A percentile compares a stretch with the other conserved stretches of the same genome.
These are phyloP conservation scores for Pantherophis vulpinus DNA, from an alignment of 2,797 vertebrate genomes.

Conservation along the genomic window DNA sequence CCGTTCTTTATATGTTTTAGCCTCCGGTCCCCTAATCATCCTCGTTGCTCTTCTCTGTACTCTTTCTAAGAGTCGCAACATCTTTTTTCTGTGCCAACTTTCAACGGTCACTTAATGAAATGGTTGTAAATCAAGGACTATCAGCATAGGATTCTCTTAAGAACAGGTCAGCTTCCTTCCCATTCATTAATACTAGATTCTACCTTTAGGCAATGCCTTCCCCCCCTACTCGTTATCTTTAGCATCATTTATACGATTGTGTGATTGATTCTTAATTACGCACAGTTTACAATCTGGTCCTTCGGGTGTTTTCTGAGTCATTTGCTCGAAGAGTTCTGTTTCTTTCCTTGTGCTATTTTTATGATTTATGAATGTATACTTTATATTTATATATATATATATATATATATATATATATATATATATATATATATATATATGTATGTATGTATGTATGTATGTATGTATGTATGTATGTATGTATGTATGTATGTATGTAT, in stretches of 20 bases:
- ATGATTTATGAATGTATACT: background rate
- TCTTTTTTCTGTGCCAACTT: background rate
- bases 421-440: too few relatives aligned
- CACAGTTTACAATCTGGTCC: background rate
- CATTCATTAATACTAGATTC: background rate
- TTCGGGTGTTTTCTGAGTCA: background rate
- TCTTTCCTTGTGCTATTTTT: background rate
- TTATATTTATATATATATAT: too few relatives aligned
- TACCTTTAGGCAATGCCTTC: background rate
- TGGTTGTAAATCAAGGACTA: too few relatives aligned
- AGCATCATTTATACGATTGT: background rate
- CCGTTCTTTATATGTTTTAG: background rate
- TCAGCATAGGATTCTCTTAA: background rate
- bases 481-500: too few relatives aligned
- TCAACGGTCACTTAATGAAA: too few relatives aligned
- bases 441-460: too few relatives aligned
- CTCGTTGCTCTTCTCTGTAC: background rate
- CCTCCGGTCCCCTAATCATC: background rate
- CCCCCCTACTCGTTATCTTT: background rate
- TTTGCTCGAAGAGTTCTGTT: background rate
- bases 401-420: too few relatives aligned
- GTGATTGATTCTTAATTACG: background rate
- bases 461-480: too few relatives aligned
- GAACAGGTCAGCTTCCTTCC: background rate
- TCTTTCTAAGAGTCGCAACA: background rate